Base-by-base conservation (phyloP, 2,797 vertebrate genomes). In the Neosilurus mollespiculum region DNA sequence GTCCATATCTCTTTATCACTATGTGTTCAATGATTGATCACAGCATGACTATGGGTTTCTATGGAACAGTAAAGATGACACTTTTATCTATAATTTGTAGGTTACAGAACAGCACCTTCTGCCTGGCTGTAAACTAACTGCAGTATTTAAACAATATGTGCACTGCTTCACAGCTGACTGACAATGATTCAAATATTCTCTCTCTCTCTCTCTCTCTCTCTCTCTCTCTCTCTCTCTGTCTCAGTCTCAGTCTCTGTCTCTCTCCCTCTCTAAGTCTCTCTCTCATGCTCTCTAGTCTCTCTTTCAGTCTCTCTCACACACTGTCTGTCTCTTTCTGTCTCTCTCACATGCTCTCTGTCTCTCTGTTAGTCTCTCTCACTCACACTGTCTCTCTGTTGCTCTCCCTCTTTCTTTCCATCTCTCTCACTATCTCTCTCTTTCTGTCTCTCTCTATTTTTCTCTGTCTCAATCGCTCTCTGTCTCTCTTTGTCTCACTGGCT, bases 41-140 rank as follows among this genome's bases (percentile, higher is more conserved):
- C 15, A 30, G 51, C 16, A 71, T 10, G 15, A 18, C 37, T 54
- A 26, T 54, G 14, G 14, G 9, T 72, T 34, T n/a, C 49, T 24
- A 8, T 53, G 49, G 16, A 69, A 43, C 24, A 72, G 54, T 37
- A 51, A 18, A 72, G 37, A 81, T 73, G 56, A 59, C 53, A 69
- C 61, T 43, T 66, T 64, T 59, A 9, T 56, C 51, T 37, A 7
- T 66, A 34, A 58, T 54, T 71, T 24, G 30, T 54, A 56, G 72
- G 14, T 56, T 81, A 71, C 71, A 81, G 77, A 75, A 85, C 69
- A 80, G 26, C 9, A 75, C 86, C 86, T 76, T 77, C 86, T 83
- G 53, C 64, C 49, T 86, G 88, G 43, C 14, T 12, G 10, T 58
- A 81, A 58, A 15, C 1, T 43, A 8, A 53, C 43, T 80, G 26